These are phyloP conservation scores for Dasyornis broadbenti DNA, from an alignment of 2,113 vertebrate genomes.

Conservation along the genomic window DNA sequence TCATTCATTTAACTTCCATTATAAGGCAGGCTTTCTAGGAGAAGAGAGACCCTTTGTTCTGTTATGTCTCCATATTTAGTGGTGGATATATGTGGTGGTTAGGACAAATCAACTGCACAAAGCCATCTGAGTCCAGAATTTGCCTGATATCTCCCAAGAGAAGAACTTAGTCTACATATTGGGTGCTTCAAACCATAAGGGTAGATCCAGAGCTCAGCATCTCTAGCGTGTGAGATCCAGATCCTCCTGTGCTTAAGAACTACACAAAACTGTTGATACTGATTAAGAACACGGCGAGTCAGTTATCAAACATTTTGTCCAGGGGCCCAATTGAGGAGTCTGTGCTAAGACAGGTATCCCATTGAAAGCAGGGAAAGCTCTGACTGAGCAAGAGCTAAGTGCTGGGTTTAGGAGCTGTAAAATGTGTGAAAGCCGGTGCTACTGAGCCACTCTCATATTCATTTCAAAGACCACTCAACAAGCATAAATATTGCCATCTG, in stretches of 20 bases:
- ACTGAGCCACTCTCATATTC: neutral
- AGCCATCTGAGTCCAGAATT: neutral
- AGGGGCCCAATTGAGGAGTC: neutral
- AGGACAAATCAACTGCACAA: neutral
- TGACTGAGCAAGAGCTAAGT: neutral
- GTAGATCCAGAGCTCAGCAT: neutral
- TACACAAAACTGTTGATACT: neutral
- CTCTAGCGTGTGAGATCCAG: neutral
- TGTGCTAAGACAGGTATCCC: neutral
- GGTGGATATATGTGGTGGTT: neutral
- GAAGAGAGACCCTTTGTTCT: neutral
- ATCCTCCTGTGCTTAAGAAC: neutral
- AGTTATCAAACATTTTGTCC: neutral
- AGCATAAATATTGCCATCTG: conserved; percentile 45
- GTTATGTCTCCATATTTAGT: neutral
- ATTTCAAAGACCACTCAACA: conserved; percentile 14
- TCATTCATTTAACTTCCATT: conserved; percentile 8
- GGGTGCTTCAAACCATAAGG: neutral
- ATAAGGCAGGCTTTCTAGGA: neutral
- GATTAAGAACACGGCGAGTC: neutral
- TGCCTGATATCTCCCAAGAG: neutral
- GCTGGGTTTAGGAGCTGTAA: neutral
- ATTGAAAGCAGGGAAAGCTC: neutral
- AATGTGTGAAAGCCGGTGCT: neutral
- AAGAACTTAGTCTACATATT: neutral